These are phyloP conservation scores for Clarias gariepinus DNA, from an alignment of 2,113 vertebrate species.

Conservation along the genomic window DNA sequence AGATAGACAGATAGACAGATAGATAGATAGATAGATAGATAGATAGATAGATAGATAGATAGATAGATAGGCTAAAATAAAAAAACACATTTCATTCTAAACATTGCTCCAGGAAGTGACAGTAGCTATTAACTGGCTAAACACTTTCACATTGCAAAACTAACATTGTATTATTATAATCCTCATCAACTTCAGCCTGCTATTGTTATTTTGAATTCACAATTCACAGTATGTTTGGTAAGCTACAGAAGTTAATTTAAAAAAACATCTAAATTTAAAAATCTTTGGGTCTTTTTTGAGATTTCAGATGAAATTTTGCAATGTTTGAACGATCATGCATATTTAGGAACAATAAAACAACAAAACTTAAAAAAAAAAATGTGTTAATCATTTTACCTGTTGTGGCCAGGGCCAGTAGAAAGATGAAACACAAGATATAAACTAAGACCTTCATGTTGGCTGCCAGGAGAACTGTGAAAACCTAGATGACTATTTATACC, in stretches of 20 bases:
- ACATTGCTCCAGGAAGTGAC: background rate
- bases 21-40: no score
- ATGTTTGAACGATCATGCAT: background rate
- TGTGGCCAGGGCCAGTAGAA: conserved; percentile 71
- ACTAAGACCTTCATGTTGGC: conserved; percentile 77
- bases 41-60: no score
- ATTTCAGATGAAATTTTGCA: background rate
- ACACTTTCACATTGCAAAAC: background rate
- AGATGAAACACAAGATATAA: conserved; percentile 72
- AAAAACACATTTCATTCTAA: background rate
- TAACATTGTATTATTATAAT: background rate
- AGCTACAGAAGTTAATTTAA: background rate
- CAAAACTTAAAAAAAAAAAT: conserved; percentile 12
- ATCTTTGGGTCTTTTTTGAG: background rate
- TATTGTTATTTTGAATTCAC: background rate
- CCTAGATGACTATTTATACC: conserved; percentile 74
- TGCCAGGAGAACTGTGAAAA: conserved; percentile 76
- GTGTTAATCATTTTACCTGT: conserved; percentile 68
- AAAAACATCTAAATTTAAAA: background rate
- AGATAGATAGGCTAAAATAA: no score
- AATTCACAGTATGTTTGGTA: background rate
- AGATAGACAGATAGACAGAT: no score
- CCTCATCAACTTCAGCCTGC: background rate
- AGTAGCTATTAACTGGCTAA: background rate
- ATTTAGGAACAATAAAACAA: background rate